Conservation (phyloP, 2,797 vertebrate species). For the Coccyzus lansbergi region DNA sequence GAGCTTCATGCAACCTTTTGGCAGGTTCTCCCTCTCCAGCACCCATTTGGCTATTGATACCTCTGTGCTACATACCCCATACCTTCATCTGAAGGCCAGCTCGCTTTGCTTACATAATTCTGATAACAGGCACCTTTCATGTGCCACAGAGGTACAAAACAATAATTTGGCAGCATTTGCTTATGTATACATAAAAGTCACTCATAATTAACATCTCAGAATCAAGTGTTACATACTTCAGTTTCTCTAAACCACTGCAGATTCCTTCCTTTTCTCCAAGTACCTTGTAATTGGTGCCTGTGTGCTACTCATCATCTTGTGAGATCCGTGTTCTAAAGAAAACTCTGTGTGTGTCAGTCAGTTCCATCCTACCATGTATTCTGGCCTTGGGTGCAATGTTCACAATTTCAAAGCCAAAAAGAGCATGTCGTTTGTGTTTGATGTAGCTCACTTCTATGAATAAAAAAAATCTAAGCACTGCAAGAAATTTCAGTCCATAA, state of each 20-base stretch:
- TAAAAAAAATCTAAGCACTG: background rate
- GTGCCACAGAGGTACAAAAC: background rate
- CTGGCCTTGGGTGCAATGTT: background rate
- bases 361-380: background rate
- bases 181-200: background rate
- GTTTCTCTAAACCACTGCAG: background rate
- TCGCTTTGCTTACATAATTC: background rate
- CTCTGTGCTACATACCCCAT: background rate
- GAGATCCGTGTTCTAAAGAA: background rate
- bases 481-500: background rate
- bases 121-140: background rate
- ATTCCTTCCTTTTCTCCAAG: background rate
- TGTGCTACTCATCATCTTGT: background rate
- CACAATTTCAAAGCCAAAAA: background rate
- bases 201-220: background rate
- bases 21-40: background rate
- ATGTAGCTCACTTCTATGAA: background rate
- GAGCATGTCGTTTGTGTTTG: fast-evolving
- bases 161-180: background rate
- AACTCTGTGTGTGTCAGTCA: background rate
- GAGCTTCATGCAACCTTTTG: background rate
- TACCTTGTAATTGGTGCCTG: background rate
- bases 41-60: background rate
- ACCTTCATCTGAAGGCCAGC: background rate
- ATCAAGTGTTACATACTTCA: background rate